These are phyloP conservation scores for Agrotis clavis DNA, from an alignment of 2,888 invertebrate genomes.

Conservation along the genomic window DNA sequence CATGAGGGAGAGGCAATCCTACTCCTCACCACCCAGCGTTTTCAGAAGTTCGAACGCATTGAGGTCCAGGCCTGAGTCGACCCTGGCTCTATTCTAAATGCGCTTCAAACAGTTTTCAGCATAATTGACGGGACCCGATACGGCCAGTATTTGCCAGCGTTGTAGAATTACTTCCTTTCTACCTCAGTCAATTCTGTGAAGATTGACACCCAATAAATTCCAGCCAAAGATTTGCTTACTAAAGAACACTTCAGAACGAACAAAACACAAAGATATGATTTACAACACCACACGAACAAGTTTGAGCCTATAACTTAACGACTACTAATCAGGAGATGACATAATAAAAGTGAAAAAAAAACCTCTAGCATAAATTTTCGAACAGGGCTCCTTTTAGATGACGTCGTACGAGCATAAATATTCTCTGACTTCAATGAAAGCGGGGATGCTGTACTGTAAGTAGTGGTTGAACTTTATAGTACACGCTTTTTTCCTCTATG, in stretches of 20 bases:
- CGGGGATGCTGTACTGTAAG: conserved; percentile 71
- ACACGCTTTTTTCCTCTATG: too few relatives aligned
- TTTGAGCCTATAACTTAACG: conserved; percentile 59
- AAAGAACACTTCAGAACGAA: conserved; percentile 1
- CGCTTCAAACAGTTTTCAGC: too few relatives aligned
- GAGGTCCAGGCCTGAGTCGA: too few relatives aligned
- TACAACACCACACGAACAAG: conserved; percentile 47
- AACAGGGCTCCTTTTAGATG: conserved; percentile 71
- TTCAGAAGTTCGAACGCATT: too few relatives aligned
- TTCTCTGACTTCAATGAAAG: conserved; percentile 78
- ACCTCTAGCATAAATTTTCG: conserved; percentile 72
- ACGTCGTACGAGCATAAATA: conserved; percentile 78
- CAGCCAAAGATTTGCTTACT: neutral
- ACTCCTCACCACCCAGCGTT: too few relatives aligned
- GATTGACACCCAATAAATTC: conserved; percentile 8
- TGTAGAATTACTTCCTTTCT: too few relatives aligned
- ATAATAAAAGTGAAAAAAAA: conserved; percentile 67
- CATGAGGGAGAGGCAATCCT: too few relatives aligned
- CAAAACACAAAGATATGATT: conserved; percentile 49
- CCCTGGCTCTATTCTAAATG: too few relatives aligned
- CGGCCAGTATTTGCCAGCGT: too few relatives aligned
- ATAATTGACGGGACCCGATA: too few relatives aligned
- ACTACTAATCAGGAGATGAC: conserved; percentile 74
- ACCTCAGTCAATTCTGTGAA: neutral
- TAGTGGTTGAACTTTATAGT: conserved; percentile 24